phyloP scores from a whole-genome alignment of 1,140 invertebrate genomes.

The Panonychus citri region DNA sequence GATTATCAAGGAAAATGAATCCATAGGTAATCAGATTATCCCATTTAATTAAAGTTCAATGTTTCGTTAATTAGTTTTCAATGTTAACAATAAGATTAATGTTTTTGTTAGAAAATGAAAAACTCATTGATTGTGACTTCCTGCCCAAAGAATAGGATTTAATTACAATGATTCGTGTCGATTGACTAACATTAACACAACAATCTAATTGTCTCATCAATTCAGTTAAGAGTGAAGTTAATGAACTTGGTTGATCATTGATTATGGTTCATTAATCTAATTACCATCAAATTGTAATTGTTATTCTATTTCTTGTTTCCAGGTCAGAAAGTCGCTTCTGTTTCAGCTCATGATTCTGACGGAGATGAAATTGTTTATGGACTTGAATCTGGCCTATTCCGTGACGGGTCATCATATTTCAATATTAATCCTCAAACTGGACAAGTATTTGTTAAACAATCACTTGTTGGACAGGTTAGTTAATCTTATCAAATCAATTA shows the following conservation, averaged over 20 bases:
- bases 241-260: background rate
- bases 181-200: no score
- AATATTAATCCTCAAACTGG: slow-evolving; percentile 40
- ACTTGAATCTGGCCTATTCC: slow-evolving; percentile 29
- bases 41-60: background rate
- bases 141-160: no score
- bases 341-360: slow-evolving; percentile 21
- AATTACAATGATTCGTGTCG: no score
- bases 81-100: no score
- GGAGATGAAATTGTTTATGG: slow-evolving; percentile 34
- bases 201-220: no score
- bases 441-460: slow-evolving; percentile 40
- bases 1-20: slow-evolving; percentile 36
- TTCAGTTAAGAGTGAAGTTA: no score
- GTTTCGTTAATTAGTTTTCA: no score
- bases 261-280: background rate
- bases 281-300: background rate
- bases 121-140: no score
- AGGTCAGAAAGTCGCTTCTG: background rate
- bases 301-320: no score
- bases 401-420: slow-evolving; percentile 31
- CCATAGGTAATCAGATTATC: slow-evolving; percentile 28
- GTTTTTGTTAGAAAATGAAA: no score
- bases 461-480: slow-evolving; percentile 37
- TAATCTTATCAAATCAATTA: background rate